These are phyloP conservation scores for Tarsius wallacei DNA, from an alignment of 2,797 vertebrate genomes.

Conservation along the genomic window DNA sequence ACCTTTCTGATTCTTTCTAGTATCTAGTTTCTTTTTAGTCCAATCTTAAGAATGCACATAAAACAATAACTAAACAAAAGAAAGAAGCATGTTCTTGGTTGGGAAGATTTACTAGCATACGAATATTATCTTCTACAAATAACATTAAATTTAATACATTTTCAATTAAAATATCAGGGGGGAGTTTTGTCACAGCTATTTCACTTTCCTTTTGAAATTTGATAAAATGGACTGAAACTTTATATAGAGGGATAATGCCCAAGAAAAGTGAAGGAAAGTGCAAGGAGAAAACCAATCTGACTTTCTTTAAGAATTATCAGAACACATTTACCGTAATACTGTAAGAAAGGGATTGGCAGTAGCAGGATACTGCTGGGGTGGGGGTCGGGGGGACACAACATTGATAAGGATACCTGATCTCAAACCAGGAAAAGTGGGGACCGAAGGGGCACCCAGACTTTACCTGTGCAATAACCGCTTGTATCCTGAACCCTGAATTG, in stretches of 20 bases:
- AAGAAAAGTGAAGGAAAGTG: not conserved
- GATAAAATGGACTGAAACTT: conserved; percentile 6
- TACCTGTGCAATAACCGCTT: too few relatives aligned
- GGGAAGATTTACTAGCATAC: not conserved
- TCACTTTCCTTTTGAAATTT: conserved; percentile 12
- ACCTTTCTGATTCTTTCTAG: not conserved
- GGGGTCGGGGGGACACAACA: too few relatives aligned
- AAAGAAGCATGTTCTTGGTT: not conserved
- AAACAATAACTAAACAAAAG: not conserved
- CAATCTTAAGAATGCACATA: not conserved
- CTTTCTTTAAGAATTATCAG: not conserved
- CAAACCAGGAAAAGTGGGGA: too few relatives aligned
- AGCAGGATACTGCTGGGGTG: too few relatives aligned
- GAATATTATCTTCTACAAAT: not conserved
- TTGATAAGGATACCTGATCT: too few relatives aligned
- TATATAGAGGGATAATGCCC: not conserved
- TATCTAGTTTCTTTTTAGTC: not conserved
- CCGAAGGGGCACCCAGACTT: too few relatives aligned
- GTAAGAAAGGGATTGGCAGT: too few relatives aligned
- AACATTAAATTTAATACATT: not conserved
- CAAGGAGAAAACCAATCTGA: not conserved
- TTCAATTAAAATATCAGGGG: not conserved
- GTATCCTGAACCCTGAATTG: too few relatives aligned
- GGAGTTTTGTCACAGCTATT: not conserved
- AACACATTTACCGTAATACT: too few relatives aligned